Evolutionary conservation across 2,797 vertebrate species (phyloP).

Genomic region (Eleutherodactylus coqui): DNA sequence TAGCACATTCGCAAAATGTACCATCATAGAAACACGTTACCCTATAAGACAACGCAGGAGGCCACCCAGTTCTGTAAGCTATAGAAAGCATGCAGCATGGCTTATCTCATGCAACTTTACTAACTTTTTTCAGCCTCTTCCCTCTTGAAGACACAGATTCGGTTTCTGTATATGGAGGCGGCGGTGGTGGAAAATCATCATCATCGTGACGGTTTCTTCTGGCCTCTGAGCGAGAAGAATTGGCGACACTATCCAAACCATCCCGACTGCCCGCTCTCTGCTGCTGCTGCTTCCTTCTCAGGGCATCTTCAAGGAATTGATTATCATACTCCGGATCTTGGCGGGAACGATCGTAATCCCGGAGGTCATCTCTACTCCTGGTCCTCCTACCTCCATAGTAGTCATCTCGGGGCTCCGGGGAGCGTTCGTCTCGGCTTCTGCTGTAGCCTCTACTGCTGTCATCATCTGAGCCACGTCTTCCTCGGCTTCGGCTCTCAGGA

Average conservation of each 20-base stretch:
- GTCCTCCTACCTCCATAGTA: constrained; percentile 75
- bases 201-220: constrained; percentile 66
- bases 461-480: constrained; percentile 78
- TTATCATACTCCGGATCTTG: constrained; percentile 78
- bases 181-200: constrained; percentile 77
- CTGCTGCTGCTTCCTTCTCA: constrained; percentile 83
- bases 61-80: too few species aligned
- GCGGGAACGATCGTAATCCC: constrained; percentile 74
- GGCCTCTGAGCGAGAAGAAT: constrained; percentile 71
- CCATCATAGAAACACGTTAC: too few species aligned
- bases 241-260: constrained; percentile 74
- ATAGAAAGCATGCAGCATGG: too few species aligned
- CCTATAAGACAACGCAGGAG: too few species aligned
- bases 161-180: constrained; percentile 77
- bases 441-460: constrained; percentile 75
- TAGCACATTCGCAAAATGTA: too few species aligned
- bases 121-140: constrained; percentile 81
- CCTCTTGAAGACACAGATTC: constrained; percentile 84
- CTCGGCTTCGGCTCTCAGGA: constrained; percentile 71
- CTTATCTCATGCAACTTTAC: constrained; percentile 31
- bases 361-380: constrained; percentile 86
- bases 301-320: constrained; percentile 81
- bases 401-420: constrained; percentile 70
- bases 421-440: constrained; percentile 73
- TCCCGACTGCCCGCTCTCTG: constrained; percentile 78